A percentile compares a stretch with the other conserved stretches of the same genome.
Conservation (phyloP, 2,113 vertebrate genomes). For the Alosa alosa region DNA sequence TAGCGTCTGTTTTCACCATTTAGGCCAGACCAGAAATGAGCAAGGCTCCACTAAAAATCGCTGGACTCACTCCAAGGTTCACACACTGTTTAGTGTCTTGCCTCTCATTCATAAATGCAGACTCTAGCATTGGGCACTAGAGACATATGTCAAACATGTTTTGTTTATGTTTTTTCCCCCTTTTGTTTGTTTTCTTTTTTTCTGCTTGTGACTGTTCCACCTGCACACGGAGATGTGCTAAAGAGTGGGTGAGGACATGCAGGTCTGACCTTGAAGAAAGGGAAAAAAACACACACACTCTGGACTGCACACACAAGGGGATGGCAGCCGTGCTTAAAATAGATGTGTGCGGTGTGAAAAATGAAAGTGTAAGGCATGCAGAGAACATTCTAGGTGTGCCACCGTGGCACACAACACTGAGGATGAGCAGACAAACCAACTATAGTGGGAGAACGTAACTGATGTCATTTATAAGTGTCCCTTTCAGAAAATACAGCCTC, state of each 20-base stretch:
- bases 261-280: not conserved
- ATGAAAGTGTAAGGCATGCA: conserved; percentile 50
- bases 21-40: not conserved
- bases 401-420: conserved; percentile 50
- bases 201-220: not conserved
- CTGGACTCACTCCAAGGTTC: not conserved
- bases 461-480: not conserved
- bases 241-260: not conserved
- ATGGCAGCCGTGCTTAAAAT: not conserved
- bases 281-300: conserved; percentile 22
- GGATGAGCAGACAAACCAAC: conserved; percentile 14
- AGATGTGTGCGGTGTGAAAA: not conserved
- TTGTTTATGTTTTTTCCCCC: not conserved
- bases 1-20: not conserved
- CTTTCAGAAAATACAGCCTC: not conserved
- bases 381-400: conserved; percentile 30
- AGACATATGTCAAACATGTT: not conserved
- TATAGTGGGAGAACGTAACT: not conserved
- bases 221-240: not conserved
- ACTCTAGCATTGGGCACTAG: not conserved
- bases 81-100: not conserved
- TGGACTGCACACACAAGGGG: not conserved
- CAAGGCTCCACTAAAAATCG: not conserved
- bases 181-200: not conserved
- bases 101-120: conserved; percentile 4